Evolutionary conservation across 2,113 vertebrate species (phyloP).

Genomic region (Platysternon megacephalum): DNA sequence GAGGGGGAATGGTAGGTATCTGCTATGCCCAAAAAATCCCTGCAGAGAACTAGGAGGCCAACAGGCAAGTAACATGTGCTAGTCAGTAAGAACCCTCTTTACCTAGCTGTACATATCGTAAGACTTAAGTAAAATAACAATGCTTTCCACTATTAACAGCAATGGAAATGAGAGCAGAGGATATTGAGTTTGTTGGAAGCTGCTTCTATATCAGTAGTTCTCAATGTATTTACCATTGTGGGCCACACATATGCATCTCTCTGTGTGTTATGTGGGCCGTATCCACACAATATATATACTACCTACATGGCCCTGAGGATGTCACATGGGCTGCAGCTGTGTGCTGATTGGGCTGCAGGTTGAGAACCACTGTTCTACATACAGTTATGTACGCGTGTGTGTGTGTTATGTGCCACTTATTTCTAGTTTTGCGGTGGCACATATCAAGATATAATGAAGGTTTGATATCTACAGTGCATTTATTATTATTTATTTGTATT

Average conservation of each 20-base stretch:
- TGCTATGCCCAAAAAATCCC: neutral
- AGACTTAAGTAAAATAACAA: neutral
- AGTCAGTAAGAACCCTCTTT: neutral
- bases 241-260: too few species aligned
- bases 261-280: too few species aligned
- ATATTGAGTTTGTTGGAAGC: neutral
- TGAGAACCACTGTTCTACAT: neutral
- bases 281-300: too few species aligned
- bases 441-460: neutral
- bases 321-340: too few species aligned
- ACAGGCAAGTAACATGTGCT: neutral
- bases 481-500: too few species aligned
- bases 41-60: neutral
- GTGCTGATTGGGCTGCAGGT: too few species aligned
- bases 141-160: neutral
- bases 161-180: neutral
- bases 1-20: too few species aligned
- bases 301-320: too few species aligned
- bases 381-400: neutral
- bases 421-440: neutral
- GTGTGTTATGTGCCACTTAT: rapidly evolving
- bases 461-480: neutral
- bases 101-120: neutral
- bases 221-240: too few species aligned
- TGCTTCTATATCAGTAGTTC: neutral